These are phyloP conservation scores for Rhysida immarginata DNA, from an alignment of 1,140 invertebrate genomes.

Conservation along the genomic window DNA sequence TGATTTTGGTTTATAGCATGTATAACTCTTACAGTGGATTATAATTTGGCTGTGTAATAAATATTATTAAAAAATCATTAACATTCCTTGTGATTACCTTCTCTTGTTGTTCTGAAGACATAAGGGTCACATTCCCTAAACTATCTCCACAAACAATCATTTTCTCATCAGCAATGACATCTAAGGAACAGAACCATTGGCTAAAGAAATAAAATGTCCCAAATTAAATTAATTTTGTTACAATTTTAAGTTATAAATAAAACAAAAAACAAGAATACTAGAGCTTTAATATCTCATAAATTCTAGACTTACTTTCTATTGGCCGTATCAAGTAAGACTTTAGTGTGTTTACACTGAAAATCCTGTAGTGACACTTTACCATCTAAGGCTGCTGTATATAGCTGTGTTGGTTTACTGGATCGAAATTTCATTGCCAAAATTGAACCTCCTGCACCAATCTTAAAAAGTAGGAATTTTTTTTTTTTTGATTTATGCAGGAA, in stretches of 20 bases:
- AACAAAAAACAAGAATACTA: background rate
- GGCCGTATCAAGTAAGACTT: conserved; percentile 20
- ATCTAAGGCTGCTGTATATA: conserved; percentile 25
- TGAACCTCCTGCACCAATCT: conserved; percentile 28
- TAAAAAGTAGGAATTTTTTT: too few relatives aligned
- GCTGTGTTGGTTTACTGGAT: conserved; percentile 16
- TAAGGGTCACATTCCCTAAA: conserved; percentile 20
- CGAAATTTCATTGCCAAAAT: conserved; percentile 28
- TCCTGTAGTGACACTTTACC: conserved; percentile 23
- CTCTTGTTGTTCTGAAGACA: conserved; percentile 21
- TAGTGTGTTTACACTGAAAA: conserved; percentile 17
- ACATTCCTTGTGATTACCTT: background rate
- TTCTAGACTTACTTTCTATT: background rate
- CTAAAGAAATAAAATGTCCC: conserved; percentile 15
- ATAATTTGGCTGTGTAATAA: background rate
- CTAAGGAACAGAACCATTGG: conserved; percentile 27
- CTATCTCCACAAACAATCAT: conserved; percentile 24
- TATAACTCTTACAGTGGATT: background rate
- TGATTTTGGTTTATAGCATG: background rate
- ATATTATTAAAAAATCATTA: background rate
- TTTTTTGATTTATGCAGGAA: too few relatives aligned
- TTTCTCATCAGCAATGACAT: conserved; percentile 19
- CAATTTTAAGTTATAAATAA: conserved; percentile 4
- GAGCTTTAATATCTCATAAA: background rate
- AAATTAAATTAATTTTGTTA: background rate